Evolutionary conservation across 2,797 vertebrate genomes (phyloP).

Genomic region (Mycteria americana): DNA sequence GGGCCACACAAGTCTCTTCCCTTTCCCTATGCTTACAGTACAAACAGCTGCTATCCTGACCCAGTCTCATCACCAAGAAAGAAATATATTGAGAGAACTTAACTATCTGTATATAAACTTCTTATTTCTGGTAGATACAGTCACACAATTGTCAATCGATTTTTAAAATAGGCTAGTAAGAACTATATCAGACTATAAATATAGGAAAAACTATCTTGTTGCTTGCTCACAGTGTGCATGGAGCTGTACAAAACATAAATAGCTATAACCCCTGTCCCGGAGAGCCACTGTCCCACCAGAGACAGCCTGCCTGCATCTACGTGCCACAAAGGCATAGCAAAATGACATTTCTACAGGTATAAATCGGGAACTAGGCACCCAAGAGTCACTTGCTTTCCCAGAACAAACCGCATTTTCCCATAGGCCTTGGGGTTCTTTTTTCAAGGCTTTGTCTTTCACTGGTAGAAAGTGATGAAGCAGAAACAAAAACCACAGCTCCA

Average conservation of each 20-base stretch:
- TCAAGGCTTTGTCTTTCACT: not conserved
- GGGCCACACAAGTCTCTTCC: not conserved
- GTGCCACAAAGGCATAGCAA: not conserved
- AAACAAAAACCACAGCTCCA: not conserved
- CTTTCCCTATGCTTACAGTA: not conserved
- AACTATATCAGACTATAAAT: not conserved
- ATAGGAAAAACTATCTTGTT: not conserved
- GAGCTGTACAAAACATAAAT: not conserved
- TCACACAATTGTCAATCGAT: not conserved
- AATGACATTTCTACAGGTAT: not conserved
- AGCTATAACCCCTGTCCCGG: not conserved
- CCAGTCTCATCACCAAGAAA: not conserved
- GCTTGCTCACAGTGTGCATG: not conserved
- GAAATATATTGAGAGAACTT: not conserved
- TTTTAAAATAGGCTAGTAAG: not conserved
- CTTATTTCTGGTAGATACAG: not conserved
- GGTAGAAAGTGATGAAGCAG: not conserved
- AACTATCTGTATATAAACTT: not conserved
- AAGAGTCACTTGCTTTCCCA: not conserved
- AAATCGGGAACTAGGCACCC: not conserved
- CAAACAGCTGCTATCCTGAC: not conserved
- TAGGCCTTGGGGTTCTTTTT: not conserved
- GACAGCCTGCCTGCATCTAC: not conserved
- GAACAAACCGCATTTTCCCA: not conserved
- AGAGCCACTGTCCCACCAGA: not conserved